Evolutionary conservation across 2,797 vertebrate species (phyloP).

Genomic region (Enteromius paludinosus): DNA sequence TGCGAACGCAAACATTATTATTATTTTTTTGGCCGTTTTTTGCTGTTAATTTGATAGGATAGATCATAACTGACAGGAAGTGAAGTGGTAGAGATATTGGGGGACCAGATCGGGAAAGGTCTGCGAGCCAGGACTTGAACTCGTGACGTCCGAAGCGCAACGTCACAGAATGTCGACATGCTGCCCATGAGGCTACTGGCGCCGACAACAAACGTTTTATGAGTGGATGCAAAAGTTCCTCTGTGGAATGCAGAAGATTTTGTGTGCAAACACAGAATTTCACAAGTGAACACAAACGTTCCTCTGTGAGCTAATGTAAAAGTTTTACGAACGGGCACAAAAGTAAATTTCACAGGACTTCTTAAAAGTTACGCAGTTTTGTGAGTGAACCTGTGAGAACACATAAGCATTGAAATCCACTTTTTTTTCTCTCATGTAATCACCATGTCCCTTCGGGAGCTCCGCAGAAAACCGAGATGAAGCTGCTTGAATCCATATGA

Average conservation of each 20-base stretch:
- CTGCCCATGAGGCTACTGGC: too few relatives aligned
- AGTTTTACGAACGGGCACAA: not conserved
- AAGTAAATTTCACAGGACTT: not conserved
- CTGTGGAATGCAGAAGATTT: not conserved
- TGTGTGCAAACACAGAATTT: not conserved
- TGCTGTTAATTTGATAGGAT: too few relatives aligned
- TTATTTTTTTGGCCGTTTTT: too few relatives aligned
- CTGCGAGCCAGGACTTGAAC: too few relatives aligned
- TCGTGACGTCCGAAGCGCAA: too few relatives aligned
- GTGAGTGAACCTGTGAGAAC: not conserved
- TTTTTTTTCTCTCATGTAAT: not conserved
- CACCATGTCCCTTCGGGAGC: conserved; percentile 30
- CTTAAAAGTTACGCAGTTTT: too few relatives aligned
- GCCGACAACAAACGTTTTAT: too few relatives aligned
- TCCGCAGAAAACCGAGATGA: conserved; percentile 44
- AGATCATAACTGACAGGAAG: too few relatives aligned
- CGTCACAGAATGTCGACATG: too few relatives aligned
- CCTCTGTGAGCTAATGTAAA: not conserved
- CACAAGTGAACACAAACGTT: not conserved
- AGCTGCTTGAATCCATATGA: conserved; percentile 13
- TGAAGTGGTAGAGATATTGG: too few relatives aligned
- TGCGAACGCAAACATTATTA: too few relatives aligned
- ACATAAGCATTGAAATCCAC: not conserved
- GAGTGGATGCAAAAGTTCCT: not conserved
- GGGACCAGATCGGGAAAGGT: too few relatives aligned